These are phyloP conservation scores for Lepisosteus osseus DNA, from an alignment of 2,113 vertebrate genomes.

Conservation along the genomic window DNA sequence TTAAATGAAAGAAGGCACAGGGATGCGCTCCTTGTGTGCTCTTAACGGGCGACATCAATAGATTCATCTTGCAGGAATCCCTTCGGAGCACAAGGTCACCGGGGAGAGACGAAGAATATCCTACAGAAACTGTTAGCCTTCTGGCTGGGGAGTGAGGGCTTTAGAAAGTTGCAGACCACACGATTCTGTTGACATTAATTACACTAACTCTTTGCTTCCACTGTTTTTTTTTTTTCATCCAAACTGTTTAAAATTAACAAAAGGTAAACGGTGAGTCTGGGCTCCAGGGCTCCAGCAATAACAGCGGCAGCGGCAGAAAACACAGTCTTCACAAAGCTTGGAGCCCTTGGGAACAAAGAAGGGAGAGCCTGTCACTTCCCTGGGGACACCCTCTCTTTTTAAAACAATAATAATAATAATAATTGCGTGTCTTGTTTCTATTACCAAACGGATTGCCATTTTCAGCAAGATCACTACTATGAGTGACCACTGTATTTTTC, in stretches of 20 bases:
- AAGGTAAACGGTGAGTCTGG: constrained; percentile 14
- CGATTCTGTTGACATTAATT: too few species aligned
- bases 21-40: background rate
- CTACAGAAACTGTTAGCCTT: constrained; percentile 1
- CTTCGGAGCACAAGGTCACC: background rate
- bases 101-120: background rate
- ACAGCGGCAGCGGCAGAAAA: background rate
- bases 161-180: background rate
- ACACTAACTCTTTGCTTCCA: too few species aligned
- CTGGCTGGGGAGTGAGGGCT: background rate
- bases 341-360: too few species aligned
- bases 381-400: too few species aligned
- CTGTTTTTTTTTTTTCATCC: too few species aligned
- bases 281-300: constrained; percentile 32
- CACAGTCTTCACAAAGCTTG: too few species aligned
- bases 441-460: too few species aligned
- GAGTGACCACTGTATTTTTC: too few species aligned
- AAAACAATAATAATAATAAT: too few species aligned
- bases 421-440: too few species aligned
- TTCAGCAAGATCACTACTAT: too few species aligned
- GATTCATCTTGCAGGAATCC: background rate
- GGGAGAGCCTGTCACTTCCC: too few species aligned
- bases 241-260: background rate
- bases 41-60: background rate
- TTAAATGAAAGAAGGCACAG: constrained; percentile 2